Conservation (phyloP, 1,140 invertebrate genomes). For the Branchinecta lynchi region DNA sequence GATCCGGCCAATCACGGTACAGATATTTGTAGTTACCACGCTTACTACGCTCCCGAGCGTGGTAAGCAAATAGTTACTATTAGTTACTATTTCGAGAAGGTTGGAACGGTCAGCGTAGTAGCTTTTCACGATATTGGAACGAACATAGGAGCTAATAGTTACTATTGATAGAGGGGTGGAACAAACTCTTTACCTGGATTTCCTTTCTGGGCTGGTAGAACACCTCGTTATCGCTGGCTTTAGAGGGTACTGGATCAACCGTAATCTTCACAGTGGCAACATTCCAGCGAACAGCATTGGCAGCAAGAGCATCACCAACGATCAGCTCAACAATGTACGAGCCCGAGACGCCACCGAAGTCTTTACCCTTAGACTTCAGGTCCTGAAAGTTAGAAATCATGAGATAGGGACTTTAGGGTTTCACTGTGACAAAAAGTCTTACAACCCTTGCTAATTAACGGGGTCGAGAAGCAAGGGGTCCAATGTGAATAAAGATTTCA, state of each 20-base stretch:
- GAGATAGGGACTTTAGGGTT: background rate
- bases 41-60: no score
- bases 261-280: constrained; percentile 59
- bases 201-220: constrained; percentile 53
- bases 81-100: no score
- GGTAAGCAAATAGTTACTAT: no score
- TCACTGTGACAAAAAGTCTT: background rate
- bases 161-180: no score
- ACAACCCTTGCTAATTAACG: background rate
- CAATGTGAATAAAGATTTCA: no score
- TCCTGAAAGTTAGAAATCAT: constrained; percentile 44
- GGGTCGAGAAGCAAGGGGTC: no score
- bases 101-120: no score
- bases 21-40: no score
- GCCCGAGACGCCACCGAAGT: constrained; percentile 60
- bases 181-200: constrained; percentile 58
- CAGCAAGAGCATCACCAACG: constrained; percentile 73
- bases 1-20: no score
- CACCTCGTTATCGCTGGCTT: constrained; percentile 27
- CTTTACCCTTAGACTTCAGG: constrained; percentile 56
- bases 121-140: no score
- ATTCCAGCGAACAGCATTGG: constrained; percentile 74
- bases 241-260: constrained; percentile 26
- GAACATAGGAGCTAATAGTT: no score
- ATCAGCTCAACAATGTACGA: constrained; percentile 67